Conservation (phyloP, 2,113 vertebrate species). For the Phalacrocorax brasilianus region DNA sequence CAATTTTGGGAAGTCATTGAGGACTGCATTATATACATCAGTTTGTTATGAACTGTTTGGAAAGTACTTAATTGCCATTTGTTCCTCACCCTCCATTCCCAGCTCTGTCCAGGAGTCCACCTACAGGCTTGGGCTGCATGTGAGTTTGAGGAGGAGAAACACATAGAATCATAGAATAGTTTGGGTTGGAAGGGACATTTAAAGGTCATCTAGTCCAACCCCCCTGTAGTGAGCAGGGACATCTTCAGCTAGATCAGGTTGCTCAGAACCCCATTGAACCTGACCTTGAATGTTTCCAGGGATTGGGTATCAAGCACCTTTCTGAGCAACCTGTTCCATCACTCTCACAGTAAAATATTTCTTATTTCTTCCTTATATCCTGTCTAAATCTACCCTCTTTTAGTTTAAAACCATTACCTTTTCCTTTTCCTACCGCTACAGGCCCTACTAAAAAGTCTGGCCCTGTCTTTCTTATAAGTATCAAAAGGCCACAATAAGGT, state of each 20-base stretch:
- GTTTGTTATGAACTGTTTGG: background rate
- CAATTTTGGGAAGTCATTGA: background rate
- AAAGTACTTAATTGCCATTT: background rate
- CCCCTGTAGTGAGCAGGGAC: background rate
- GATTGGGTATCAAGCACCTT: background rate
- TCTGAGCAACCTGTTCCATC: background rate
- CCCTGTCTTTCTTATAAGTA: background rate
- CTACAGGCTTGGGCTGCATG: background rate
- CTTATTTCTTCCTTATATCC: background rate
- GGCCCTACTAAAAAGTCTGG: too few relatives aligned
- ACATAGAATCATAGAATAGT: background rate
- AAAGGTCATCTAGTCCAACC: background rate
- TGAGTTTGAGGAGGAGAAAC: background rate
- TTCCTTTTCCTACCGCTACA: background rate
- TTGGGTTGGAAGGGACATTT: background rate
- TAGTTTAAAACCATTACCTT: background rate
- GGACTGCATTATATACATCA: background rate
- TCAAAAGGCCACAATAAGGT: fast-evolving
- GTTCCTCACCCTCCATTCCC: background rate
- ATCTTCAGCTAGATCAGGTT: background rate
- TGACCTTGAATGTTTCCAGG: background rate
- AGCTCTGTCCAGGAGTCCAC: background rate
- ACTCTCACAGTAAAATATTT: background rate
- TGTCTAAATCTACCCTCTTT: background rate
- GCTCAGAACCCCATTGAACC: background rate